Evolutionary conservation across 2,797 vertebrate genomes (phyloP).

Genomic region (Sebastes taczanowskii): DNA sequence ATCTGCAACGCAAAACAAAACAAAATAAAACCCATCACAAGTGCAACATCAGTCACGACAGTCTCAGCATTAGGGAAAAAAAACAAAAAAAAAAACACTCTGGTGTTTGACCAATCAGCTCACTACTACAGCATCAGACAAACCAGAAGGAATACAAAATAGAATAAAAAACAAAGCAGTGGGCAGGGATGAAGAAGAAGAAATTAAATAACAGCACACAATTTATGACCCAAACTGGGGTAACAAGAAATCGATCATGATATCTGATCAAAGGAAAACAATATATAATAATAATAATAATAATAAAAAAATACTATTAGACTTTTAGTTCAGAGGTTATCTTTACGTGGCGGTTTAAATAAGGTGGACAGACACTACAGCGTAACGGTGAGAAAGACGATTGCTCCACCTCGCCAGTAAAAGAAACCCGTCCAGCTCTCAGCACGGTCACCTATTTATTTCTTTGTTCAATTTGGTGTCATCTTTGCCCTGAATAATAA

Average conservation of each 20-base stretch:
- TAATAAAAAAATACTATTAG: slow-evolving; percentile 60
- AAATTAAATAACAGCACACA: slow-evolving; percentile 69
- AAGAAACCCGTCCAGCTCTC: slow-evolving; percentile 47
- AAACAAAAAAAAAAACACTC: slow-evolving; percentile 25
- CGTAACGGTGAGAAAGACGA: slow-evolving; percentile 15
- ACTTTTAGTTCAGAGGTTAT: slow-evolving; percentile 58
- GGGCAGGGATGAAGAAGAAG: not conserved
- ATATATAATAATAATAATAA: slow-evolving; percentile 38
- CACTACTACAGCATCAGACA: slow-evolving; percentile 76
- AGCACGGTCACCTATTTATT: slow-evolving; percentile 39
- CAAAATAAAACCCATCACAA: slow-evolving; percentile 72
- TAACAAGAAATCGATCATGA: slow-evolving; percentile 54
- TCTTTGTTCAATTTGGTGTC: slow-evolving; percentile 84
- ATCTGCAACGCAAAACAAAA: slow-evolving; percentile 57
- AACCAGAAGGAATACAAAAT: slow-evolving; percentile 32
- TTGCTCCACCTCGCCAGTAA: slow-evolving; percentile 52
- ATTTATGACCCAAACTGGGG: slow-evolving; percentile 60
- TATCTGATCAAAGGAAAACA: slow-evolving; percentile 61
- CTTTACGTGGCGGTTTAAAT: slow-evolving; percentile 36
- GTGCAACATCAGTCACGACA: slow-evolving; percentile 80
- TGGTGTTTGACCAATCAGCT: slow-evolving; percentile 67
- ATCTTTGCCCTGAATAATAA: slow-evolving; percentile 83
- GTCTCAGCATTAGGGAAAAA: slow-evolving; percentile 61
- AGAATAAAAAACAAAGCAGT: slow-evolving; percentile 28
- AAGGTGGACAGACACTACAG: slow-evolving; percentile 48